Percentiles rank a stretch among this genome's conserved stretches.
Conservation (phyloP, 35 echinoderm and acorn worm genomes). For the Lytechinus variegatus region DNA sequence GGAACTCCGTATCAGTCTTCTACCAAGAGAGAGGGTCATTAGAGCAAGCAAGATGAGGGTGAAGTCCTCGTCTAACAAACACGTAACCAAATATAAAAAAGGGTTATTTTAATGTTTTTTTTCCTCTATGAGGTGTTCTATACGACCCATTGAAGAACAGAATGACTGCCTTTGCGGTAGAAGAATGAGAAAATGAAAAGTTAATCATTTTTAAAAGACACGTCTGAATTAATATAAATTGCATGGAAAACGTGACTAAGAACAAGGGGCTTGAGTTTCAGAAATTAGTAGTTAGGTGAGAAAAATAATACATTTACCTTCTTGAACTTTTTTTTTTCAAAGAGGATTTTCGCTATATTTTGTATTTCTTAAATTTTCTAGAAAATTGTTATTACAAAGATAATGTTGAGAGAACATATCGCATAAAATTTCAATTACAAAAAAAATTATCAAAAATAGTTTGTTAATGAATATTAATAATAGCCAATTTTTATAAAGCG, state of each 20-base stretch:
- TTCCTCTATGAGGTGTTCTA: neutral
- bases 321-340: too few relatives aligned
- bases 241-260: neutral
- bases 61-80: conserved; percentile 1
- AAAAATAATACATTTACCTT: too few relatives aligned
- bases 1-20: neutral
- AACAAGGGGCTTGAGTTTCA: neutral
- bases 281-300: neutral
- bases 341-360: too few relatives aligned
- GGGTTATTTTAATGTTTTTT: neutral
- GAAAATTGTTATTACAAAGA: too few relatives aligned
- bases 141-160: neutral
- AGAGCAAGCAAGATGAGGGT: neutral
- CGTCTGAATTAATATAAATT: neutral
- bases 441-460: too few relatives aligned
- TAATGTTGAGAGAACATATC: too few relatives aligned
- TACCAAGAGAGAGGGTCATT: neutral
- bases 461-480: too few relatives aligned
- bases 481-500: too few relatives aligned
- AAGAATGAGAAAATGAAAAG: neutral
- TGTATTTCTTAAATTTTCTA: too few relatives aligned
- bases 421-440: too few relatives aligned
- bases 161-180: neutral
- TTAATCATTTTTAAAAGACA: neutral
- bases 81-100: neutral